These are phyloP conservation scores for Margaritifera margaritifera DNA, from an alignment of 2,888 invertebrate species.

Conservation along the genomic window DNA sequence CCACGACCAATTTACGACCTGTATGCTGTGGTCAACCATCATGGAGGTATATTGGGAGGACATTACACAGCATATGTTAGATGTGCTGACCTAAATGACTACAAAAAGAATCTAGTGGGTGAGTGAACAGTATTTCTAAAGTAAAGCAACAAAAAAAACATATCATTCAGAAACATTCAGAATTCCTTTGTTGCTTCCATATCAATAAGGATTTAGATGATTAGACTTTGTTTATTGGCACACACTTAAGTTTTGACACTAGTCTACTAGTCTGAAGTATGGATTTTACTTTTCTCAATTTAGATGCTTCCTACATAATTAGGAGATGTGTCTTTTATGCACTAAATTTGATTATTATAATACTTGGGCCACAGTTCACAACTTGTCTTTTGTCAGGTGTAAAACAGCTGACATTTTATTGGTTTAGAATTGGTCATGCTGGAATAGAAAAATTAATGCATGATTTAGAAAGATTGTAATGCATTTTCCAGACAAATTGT, in stretches of 20 bases:
- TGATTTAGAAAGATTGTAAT: too few species aligned
- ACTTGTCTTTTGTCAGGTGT: too few species aligned
- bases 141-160: background rate
- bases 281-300: too few species aligned
- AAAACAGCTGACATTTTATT: too few species aligned
- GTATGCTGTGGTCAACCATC: slow-evolving; percentile 75
- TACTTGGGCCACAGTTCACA: too few species aligned
- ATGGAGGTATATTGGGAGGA: slow-evolving; percentile 74
- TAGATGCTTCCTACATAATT: too few species aligned
- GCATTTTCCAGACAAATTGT: too few species aligned
- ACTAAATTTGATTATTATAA: too few species aligned
- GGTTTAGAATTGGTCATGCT: too few species aligned
- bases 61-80: slow-evolving; percentile 75
- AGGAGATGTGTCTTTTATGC: too few species aligned
- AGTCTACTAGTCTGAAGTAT: too few species aligned
- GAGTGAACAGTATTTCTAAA: slow-evolving; percentile 34
- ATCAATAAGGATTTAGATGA: background rate
- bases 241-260: background rate
- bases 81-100: slow-evolving; percentile 66
- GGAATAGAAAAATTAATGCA: too few species aligned
- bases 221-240: background rate
- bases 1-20: slow-evolving; percentile 74
- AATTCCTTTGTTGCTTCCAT: background rate
- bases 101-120: slow-evolving; percentile 72
- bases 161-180: background rate